Evolutionary conservation across 2,797 vertebrate species (phyloP).

Genomic region (Caiman crocodilus): DNA sequence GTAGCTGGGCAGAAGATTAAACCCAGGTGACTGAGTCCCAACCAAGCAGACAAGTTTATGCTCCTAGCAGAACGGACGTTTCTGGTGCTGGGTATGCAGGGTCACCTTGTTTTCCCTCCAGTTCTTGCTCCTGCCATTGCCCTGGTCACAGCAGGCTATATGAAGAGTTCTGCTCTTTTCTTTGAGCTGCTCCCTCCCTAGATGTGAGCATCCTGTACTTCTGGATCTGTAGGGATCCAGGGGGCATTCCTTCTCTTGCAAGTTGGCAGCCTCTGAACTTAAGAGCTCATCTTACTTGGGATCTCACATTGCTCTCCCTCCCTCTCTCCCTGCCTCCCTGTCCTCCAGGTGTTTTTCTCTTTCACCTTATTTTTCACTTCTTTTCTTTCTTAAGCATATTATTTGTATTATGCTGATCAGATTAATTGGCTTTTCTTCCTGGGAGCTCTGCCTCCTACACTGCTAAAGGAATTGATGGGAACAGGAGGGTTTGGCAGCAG

Average conservation of each 20-base stretch:
- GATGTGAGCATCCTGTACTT: not conserved
- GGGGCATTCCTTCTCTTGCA: not conserved
- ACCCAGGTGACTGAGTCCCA: not conserved
- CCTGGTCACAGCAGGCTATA: not conserved
- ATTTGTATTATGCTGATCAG: not conserved
- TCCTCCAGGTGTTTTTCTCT: not conserved
- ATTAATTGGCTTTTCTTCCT: not conserved
- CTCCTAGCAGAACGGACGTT: not conserved
- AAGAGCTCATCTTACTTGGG: not conserved
- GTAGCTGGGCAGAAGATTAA: not conserved
- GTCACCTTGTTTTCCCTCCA: not conserved
- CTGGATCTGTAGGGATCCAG: not conserved
- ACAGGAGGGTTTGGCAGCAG: accelerated
- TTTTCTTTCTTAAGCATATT: not conserved
- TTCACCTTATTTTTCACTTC: not conserved
- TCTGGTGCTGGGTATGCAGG: not conserved
- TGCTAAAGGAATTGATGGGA: not conserved
- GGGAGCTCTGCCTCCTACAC: not conserved
- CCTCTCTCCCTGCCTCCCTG: not conserved
- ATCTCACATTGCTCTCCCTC: not conserved
- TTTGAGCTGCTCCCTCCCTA: not conserved
- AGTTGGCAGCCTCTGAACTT: too few species aligned
- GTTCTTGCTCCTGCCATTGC: too few species aligned
- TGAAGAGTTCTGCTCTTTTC: not conserved
- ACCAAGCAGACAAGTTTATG: not conserved